Percentiles rank a stretch among this genome's conserved stretches.
These are phyloP conservation scores for Alviniconcha marisindica DNA, from an alignment of 1,140 invertebrate species.

Conservation along the genomic window DNA sequence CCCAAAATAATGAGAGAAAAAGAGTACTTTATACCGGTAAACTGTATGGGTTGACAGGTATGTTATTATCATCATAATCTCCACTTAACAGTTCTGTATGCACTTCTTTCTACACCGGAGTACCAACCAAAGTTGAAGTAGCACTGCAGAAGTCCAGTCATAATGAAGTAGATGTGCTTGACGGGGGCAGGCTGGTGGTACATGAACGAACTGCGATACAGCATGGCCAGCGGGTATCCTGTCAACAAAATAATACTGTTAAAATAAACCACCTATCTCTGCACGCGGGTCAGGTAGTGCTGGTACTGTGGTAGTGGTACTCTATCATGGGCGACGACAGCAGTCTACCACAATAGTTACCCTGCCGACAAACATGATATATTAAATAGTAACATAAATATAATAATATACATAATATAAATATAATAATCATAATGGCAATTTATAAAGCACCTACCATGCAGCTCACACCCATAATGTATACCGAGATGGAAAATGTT, in stretches of 20 bases:
- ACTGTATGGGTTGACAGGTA: no score
- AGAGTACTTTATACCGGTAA: no score
- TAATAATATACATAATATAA: neutral
- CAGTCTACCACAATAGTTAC: neutral
- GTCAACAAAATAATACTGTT: constrained; percentile 66
- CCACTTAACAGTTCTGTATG: neutral
- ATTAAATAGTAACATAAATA: neutral
- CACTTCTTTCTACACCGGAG: no score
- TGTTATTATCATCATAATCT: neutral
- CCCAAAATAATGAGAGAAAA: no score
- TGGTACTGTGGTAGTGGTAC: neutral
- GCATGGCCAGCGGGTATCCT: constrained; percentile 87
- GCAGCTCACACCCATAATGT: no score
- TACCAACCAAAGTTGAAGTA: constrained; percentile 89
- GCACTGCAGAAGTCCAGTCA: constrained; percentile 83
- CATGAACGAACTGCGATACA: constrained; percentile 81
- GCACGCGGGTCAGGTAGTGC: neutral
- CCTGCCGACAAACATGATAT: neutral
- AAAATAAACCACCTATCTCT: neutral
- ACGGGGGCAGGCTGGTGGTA: constrained; percentile 77
- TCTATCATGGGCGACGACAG: neutral
- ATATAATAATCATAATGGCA: no score
- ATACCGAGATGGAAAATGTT: no score
- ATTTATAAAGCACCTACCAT: no score
- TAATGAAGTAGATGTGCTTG: constrained; percentile 87